These are phyloP conservation scores for Deroplatys truncata DNA, from an alignment of 2,888 invertebrate genomes.

Conservation along the genomic window DNA sequence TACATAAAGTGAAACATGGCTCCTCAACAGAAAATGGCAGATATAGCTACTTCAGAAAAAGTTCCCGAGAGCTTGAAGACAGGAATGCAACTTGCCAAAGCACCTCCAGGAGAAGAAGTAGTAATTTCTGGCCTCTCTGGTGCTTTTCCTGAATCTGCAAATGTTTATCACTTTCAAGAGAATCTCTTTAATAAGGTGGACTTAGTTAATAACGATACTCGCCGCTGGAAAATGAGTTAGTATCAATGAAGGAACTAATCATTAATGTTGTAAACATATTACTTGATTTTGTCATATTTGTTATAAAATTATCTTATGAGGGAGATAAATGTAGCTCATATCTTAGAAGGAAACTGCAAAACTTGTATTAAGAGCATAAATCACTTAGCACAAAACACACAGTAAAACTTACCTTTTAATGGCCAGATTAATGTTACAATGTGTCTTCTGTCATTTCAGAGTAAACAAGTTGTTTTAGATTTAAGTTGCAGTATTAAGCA, in stretches of 20 bases:
- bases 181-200: constrained; percentile 61
- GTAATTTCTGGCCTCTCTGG: constrained; percentile 66
- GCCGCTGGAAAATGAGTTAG: constrained; percentile 43
- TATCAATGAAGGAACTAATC: background rate
- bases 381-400: too few relatives aligned
- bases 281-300: too few relatives aligned
- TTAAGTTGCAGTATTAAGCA: too few relatives aligned
- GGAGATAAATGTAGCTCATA: too few relatives aligned
- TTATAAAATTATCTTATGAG: too few relatives aligned
- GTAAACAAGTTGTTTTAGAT: too few relatives aligned
- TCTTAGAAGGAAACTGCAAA: too few relatives aligned
- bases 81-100: constrained; percentile 53
- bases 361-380: too few relatives aligned
- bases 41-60: background rate
- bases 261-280: too few relatives aligned
- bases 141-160: constrained; percentile 72
- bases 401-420: too few relatives aligned
- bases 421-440: too few relatives aligned
- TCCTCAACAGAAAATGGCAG: background rate
- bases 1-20: background rate
- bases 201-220: constrained; percentile 50
- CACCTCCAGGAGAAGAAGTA: constrained; percentile 58
- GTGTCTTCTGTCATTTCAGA: too few relatives aligned
- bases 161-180: constrained; percentile 63
- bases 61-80: constrained; percentile 31